Base-by-base conservation (phyloP, 2,113 vertebrate genomes). In the Montifringilla adamsi region DNA sequence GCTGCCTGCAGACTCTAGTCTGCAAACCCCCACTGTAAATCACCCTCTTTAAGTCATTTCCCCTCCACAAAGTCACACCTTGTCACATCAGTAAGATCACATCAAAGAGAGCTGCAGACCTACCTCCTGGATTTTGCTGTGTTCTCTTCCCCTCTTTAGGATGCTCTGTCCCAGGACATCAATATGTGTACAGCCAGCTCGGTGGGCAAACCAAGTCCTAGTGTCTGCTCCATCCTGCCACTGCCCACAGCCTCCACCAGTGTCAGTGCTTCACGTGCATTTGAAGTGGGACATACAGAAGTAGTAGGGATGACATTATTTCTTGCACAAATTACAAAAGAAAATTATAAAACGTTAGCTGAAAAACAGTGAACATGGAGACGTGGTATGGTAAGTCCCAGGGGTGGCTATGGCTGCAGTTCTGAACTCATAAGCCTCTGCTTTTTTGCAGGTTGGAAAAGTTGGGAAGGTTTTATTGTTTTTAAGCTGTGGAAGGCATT, bases 91-190 rank as follows among this genome's bases (percentile, higher is more conserved):
- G 69, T 43, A 55, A 63, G 68, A 86, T 17, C 7, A 11, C 23
- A 60, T 39, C 60, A 46, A 37, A 44, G 28, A n/a, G 18, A 64
- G 39, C 31, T 72, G 60, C 62, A 85, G 35, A 94, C 92, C 56
- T 83, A 97, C 95, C 96, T 93, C 84, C 56, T 55, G 26, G 41
- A 21, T 8, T 87, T 59, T 26, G 44, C 35, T 82, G 64, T 46
- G 44, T 28, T 37, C 35, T 86, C 53, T 39, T 75, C 33, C 41
- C 28, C 50, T 68, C 53, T 70, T 75, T 39, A 96, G 60, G 55
- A 67, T 2, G 31, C 31, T 72, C 67, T 79, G 50, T 43, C 31
- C 60, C 53, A 74, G 72, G 59, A 43, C 64, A 74, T 15, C 5
- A 9, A 21, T 10, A 20, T 0, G 7, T 33, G 19, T 47, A 46